A percentile compares a stretch with the other conserved stretches of the same genome.
Conservation (phyloP, 2,797 vertebrate species). For the Mallotus villosus region DNA sequence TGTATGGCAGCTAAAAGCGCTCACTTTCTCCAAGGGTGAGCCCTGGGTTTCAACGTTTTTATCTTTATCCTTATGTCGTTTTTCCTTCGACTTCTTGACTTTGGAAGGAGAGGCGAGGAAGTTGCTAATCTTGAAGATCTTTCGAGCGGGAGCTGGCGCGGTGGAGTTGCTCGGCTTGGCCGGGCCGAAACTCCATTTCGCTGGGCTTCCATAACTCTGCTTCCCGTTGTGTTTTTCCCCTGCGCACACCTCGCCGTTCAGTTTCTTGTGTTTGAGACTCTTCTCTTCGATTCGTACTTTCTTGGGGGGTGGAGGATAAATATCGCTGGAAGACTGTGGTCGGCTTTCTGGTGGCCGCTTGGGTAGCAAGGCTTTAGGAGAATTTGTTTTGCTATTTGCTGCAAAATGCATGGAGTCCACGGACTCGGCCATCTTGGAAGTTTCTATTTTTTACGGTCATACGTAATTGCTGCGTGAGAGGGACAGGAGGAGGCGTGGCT, state of each 20-base stretch:
- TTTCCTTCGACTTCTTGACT: slow-evolving; percentile 83
- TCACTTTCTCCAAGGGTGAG: slow-evolving; percentile 68
- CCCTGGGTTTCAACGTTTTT: slow-evolving; percentile 72
- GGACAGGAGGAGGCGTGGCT: slow-evolving; percentile 46
- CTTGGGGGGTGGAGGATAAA: slow-evolving; percentile 78
- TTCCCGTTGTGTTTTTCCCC: slow-evolving; percentile 82
- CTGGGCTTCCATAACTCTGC: slow-evolving; percentile 81
- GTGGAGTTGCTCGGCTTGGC: slow-evolving; percentile 73
- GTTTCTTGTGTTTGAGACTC: slow-evolving; percentile 79
- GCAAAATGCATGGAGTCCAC: slow-evolving; percentile 77
- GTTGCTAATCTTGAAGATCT: slow-evolving; percentile 81
- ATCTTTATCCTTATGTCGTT: slow-evolving; percentile 79
- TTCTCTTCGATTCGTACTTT: slow-evolving; percentile 85
- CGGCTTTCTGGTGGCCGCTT: slow-evolving; percentile 74
- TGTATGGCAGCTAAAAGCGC: slow-evolving; percentile 74
- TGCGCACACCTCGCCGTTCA: slow-evolving; percentile 87
- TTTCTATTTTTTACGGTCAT: slow-evolving; percentile 93
- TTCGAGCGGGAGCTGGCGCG: slow-evolving; percentile 72
- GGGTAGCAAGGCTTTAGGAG: slow-evolving; percentile 68
- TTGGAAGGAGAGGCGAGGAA: slow-evolving; percentile 77
- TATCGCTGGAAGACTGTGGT: slow-evolving; percentile 73
- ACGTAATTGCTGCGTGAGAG: slow-evolving; percentile 80
- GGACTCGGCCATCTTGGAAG: slow-evolving; percentile 93
- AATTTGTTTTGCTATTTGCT: slow-evolving; percentile 75
- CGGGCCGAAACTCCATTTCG: slow-evolving; percentile 84